Evolutionary conservation across 2,888 invertebrate genomes (phyloP), one percentile per base, ranked within the genome.

Genomic region (Conops quadrifasciatus): DNA sequence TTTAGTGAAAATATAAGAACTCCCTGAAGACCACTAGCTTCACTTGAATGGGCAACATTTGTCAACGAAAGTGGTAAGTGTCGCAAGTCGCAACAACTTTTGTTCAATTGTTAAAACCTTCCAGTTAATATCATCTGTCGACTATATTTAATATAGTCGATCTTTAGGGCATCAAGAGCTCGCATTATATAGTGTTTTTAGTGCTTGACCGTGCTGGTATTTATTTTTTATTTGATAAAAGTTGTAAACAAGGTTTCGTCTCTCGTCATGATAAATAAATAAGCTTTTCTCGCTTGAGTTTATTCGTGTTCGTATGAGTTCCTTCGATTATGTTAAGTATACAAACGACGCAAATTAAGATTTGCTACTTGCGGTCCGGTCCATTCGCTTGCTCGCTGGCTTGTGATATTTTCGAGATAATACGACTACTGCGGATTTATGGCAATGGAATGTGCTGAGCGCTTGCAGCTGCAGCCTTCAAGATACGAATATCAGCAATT

Each of bases 41-140:
- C 53, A 36, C 9, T 36, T 72, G 72, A 74, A 76, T 75, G 75
- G 75, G 75, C 47, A 76, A 76, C 73, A 71, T 76, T 73, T 76
- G 76, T 67, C 73, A 60, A 43, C 72, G 67, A 56, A 71, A 72
- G 51, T 71, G 70, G 74, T 76, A 73, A 65, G 74, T 74, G 67
- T 62, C n/a, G 47, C 16, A 4, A 9, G 28, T 1, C 21, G n/a
- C 47, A 24, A 4, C 11, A 26, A 45, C 15, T 1, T 1, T 24
- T 49, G n/a, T 21, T 26, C 2, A 36, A 36, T 36, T 36, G 36
- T 36, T 7, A 36, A 36, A 4, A 7, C 9, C 36, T 36, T 36
- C 9, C 9, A 36, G 36, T 36, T 7, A 9, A 7, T 7, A 36
- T 36, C 36, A 36, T n/a, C n/a, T n/a, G n/a, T n/a, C n/a, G n/a